Evolutionary conservation across 2,113 vertebrate genomes (phyloP), one percentile per base, ranked within the genome.

Genomic region (Serinus canaria): DNA sequence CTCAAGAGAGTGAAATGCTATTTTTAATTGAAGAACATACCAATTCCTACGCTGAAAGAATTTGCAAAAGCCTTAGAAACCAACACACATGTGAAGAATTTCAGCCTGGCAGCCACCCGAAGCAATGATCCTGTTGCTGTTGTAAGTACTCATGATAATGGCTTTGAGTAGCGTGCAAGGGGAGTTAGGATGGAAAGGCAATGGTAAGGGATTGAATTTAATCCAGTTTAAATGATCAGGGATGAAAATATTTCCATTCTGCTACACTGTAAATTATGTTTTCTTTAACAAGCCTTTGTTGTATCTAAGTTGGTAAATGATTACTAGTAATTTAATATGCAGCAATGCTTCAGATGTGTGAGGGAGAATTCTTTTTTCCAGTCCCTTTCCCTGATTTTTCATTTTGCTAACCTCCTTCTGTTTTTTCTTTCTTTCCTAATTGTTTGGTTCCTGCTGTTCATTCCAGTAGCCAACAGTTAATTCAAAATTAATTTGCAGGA

Each of bases 11-110:
- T 79, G 37, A 94, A 93, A 91, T 60, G 85, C 76, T 96, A 15
- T 96, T 97, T 96, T 91, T 96, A 87, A 89, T 97, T 98, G 35
- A 94, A 99, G 99, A 99, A 99, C 97, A 99, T 99, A 97, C 99
- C 99, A 14, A 99, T 99, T 96, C 99, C 99, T 83, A 99, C 98
- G 2, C 97, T 99, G 92, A 99, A 99, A 97, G 99, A 99, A 76
- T 98, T 99, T 52, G 99, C 99, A 30, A 99, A 99, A 98, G 99
- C 99, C 94, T 97, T 99, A 98, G 99, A 99, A 97, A 98, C 91
- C 82, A 99, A 99, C 97, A 98, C 97, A 0, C 97, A 98, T 11
- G 98, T 99, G 90, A 99, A 98, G 96, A 98, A 97, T 95, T 99
- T 99, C 78, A 99, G 99, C 95, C 97, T 99, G 93, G 99, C 98